Base-by-base conservation (phyloP, 2,113 vertebrate genomes). In the Corythornis vintsioides region DNA sequence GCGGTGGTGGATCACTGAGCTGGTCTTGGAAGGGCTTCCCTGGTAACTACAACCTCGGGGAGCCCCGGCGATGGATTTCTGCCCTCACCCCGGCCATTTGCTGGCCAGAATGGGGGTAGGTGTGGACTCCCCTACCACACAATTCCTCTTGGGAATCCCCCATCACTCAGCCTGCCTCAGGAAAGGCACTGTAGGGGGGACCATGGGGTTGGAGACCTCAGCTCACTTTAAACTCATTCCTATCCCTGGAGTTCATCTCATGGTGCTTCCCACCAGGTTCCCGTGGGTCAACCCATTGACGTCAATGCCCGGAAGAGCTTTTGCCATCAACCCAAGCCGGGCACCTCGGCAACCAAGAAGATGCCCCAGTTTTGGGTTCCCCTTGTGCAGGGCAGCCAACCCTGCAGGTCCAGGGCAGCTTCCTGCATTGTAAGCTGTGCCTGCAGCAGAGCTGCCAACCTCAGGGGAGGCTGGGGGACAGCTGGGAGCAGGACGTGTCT, bases 401-500 rank as follows among this genome's bases (percentile, higher is more conserved):
- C 64, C 48, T 5, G 56, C 56, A 77, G 65, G 86, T 11, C 69
- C 69, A 45, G 92, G 80, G 83, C 80, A 81, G 80, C 19, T 65
- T 93, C 83, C 80, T 52, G 86, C 84, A 77, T 86, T 43, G 3
- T 48, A 48, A 93, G 77, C 86, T 2, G 0, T 81, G 91, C 86
- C 94, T 95, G 90, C 82, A 13, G 85, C 90, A 91, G 88, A 95
- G 82, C 94, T 94, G 93, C 93, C 94, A 95, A 93, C 90, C 94
- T 53, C 89, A 94, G 92, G 94, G 92, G 94, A 96, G 89, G 94
- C 93, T 94, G 95, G 93, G 95, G 95, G 95, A 95, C 95, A 96
- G 94, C 95, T 96, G 95, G 95, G 95, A 96, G 95, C 95, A 95
- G 95, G 95, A 96, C 95, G 94, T 96, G 95, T 95, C 95, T 96